A percentile compares a stretch with the other conserved stretches of the same genome.
These are phyloP conservation scores for Octodonta nipae DNA, from an alignment of 2,888 invertebrate species.

Conservation along the genomic window DNA sequence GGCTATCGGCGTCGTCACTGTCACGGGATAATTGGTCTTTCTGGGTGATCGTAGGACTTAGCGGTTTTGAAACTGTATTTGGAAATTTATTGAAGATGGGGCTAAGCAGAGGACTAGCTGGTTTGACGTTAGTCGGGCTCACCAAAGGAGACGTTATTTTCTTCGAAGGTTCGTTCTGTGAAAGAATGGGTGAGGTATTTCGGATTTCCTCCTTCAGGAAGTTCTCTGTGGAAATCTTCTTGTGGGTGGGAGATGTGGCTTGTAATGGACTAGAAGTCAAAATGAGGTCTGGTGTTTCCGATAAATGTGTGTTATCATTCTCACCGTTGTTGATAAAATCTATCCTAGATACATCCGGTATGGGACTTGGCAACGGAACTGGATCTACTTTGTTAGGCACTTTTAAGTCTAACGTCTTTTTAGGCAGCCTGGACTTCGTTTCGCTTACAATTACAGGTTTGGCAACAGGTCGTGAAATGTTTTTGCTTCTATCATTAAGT, in stretches of 20 bases:
- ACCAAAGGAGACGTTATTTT: slow-evolving; percentile 9
- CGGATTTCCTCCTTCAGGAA: slow-evolving; percentile 19
- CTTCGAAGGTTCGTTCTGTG: slow-evolving; percentile 2
- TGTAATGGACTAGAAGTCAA: slow-evolving; percentile 30
- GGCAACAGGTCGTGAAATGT: slow-evolving; percentile 8
- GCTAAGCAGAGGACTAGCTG: slow-evolving; percentile 11
- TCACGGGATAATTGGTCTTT: slow-evolving; percentile 8
- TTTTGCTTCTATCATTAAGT: slow-evolving; percentile 26
- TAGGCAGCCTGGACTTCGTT: slow-evolving; percentile 3
- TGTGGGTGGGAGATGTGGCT: slow-evolving; percentile 17
- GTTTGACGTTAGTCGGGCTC: slow-evolving; percentile 9
- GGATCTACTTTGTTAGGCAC: slow-evolving; percentile 11
- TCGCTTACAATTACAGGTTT: slow-evolving; percentile 16
- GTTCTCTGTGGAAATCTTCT: slow-evolving; percentile 16
- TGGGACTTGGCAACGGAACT: slow-evolving; percentile 25
- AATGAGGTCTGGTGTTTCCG: slow-evolving; percentile 39
- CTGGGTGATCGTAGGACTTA: slow-evolving; percentile 14
- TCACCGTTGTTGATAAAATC: slow-evolving; percentile 15
- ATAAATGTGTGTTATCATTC: slow-evolving; percentile 20
- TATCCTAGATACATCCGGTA: slow-evolving; percentile 31
- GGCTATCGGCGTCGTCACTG: slow-evolving; percentile 9
- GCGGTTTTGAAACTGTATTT: slow-evolving; percentile 7
- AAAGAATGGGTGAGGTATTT: slow-evolving; percentile 4
- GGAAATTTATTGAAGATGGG: slow-evolving; percentile 7
- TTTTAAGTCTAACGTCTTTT: slow-evolving; percentile 11